Evolutionary conservation across 2,888 invertebrate species (phyloP).

Genomic region (Adineta ricciae): DNA sequence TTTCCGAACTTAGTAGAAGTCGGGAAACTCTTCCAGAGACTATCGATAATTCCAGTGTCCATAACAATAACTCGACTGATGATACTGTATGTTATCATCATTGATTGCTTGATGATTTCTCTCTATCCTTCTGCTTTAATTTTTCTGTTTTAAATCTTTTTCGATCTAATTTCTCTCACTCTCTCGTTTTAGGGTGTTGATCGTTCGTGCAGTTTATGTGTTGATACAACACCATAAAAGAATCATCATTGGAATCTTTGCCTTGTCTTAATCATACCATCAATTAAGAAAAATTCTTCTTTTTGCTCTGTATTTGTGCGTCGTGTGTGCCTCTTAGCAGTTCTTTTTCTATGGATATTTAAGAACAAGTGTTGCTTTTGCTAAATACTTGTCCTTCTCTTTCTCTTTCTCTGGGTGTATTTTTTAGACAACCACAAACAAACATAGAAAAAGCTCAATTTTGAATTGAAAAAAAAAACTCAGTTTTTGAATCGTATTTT

Average conservation of each 20-base stretch:
- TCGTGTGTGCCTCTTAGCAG: not conserved
- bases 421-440: not conserved
- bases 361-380: slow-evolving; percentile 11
- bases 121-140: not conserved
- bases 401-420: not conserved
- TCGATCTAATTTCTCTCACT: not conserved
- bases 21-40: not conserved
- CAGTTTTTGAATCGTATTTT: not conserved
- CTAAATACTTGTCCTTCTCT: not conserved
- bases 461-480: not conserved
- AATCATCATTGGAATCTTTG: not conserved
- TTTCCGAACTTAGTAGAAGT: not conserved
- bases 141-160: not conserved
- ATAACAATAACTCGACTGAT: not conserved
- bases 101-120: not conserved
- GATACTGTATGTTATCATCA: not conserved
- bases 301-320: not conserved
- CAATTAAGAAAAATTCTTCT: not conserved
- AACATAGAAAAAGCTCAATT: not conserved
- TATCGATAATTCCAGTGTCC: not conserved
- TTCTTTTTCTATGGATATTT: not conserved
- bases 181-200: not conserved
- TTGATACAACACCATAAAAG: slow-evolving; percentile 7
- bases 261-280: not conserved
- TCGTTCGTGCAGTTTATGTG: slow-evolving; percentile 11